A percentile compares a stretch with the other conserved stretches of the same genome.
These are phyloP conservation scores for Strigamia crassipes DNA, from an alignment of 2,888 invertebrate species.

Conservation along the genomic window DNA sequence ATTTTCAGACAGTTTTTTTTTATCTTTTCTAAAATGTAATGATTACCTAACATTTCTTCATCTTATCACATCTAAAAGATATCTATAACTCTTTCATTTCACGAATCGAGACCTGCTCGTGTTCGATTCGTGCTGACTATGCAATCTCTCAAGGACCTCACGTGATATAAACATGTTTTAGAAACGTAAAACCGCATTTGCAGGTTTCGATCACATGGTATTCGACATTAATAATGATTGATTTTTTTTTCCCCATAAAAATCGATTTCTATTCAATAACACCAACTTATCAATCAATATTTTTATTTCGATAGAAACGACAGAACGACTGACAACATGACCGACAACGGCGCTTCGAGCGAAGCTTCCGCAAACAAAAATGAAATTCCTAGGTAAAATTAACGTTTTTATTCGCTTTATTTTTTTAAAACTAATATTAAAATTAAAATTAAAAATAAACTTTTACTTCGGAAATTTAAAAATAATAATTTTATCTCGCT, in stretches of 20 bases:
- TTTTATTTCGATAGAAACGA: neutral
- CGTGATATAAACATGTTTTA: slow-evolving; percentile 17
- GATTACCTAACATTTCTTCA: neutral
- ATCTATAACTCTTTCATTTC: neutral
- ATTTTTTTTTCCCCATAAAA: neutral
- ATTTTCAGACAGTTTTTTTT: too few relatives aligned
- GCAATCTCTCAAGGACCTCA: neutral
- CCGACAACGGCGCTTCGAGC: slow-evolving; percentile 3
- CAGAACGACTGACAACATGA: neutral
- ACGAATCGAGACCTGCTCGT: neutral
- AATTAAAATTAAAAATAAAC: neutral
- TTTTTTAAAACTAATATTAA: neutral
- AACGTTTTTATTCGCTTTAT: neutral
- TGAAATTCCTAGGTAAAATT: neutral
- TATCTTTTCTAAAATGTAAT: neutral
- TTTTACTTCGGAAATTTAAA: neutral
- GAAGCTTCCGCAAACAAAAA: neutral
- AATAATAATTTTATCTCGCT: neutral
- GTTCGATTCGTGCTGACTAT: neutral
- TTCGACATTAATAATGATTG: neutral
- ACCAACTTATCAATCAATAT: neutral
- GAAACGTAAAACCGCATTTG: neutral
- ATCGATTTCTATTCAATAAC: neutral
- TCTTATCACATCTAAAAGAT: neutral
- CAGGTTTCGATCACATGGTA: neutral